A percentile compares a stretch with the other conserved stretches of the same genome.
Evolutionary conservation across 2,113 vertebrate genomes (phyloP).

Genomic region (Tupaia chinensis): DNA sequence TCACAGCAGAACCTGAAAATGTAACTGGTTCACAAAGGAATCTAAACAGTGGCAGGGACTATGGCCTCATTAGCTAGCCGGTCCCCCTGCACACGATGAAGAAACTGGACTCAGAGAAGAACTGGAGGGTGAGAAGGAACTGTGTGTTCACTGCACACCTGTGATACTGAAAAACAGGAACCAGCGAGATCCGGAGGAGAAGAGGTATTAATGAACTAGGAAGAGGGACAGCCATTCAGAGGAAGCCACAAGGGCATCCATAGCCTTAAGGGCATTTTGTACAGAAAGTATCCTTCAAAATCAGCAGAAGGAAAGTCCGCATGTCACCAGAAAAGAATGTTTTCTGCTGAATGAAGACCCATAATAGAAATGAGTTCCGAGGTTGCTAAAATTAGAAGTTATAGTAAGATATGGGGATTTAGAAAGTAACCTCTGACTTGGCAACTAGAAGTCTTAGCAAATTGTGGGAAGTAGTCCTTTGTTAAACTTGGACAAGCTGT

Average conservation of each 20-base stretch:
- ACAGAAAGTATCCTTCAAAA: neutral
- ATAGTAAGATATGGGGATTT: constrained; percentile 32
- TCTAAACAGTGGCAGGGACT: neutral
- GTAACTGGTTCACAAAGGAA: neutral
- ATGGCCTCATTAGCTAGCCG: neutral
- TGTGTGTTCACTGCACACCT: too few species aligned
- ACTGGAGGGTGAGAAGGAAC: neutral
- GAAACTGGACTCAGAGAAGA: neutral
- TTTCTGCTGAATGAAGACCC: constrained; percentile 7
- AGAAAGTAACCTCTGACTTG: constrained; percentile 4
- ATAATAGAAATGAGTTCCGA: neutral
- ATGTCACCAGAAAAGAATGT: neutral
- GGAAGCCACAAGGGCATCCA: neutral
- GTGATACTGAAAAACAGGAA: neutral
- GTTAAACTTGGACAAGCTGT: constrained; percentile 59
- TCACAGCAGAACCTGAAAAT: neutral
- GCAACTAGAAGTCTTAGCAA: neutral
- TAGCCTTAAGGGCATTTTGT: neutral
- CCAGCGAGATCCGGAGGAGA: neutral
- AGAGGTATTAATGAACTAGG: neutral
- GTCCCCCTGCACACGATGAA: neutral
- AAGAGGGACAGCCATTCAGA: neutral
- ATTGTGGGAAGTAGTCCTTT: constrained; percentile 43
- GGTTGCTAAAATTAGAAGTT: constrained; percentile 27
- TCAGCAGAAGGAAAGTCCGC: neutral